These are phyloP conservation scores for Psephotus haematonotus DNA, from an alignment of 2,113 vertebrate genomes.

Conservation along the genomic window DNA sequence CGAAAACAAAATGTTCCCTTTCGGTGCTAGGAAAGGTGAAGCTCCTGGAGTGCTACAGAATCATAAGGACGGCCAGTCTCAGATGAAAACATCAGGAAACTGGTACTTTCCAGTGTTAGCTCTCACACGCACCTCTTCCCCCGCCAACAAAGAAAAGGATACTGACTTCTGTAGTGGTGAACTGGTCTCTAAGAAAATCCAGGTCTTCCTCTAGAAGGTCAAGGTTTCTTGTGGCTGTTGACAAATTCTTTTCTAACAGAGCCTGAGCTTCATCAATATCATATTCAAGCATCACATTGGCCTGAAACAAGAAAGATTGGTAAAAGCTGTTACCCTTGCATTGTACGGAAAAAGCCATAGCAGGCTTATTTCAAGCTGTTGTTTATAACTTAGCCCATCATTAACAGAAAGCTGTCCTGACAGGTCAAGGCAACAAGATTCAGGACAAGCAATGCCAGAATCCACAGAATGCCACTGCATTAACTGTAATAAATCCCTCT, in stretches of 20 bases:
- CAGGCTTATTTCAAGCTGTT: background rate
- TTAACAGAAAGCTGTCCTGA: background rate
- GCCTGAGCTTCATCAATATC: constrained; percentile 95
- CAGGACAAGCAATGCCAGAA: background rate
- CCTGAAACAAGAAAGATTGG: constrained; percentile 70
- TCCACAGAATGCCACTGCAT: background rate
- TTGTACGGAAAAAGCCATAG: background rate
- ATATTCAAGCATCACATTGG: constrained; percentile 99
- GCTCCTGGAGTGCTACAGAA: background rate
- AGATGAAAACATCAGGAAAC: background rate
- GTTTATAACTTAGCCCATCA: accelerated
- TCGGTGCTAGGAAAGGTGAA: background rate
- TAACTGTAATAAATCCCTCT: background rate
- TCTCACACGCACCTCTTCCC: background rate
- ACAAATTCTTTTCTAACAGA: constrained; percentile 93
- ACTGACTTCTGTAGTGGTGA: constrained; percentile 99
- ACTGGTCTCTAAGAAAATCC: constrained; percentile 97
- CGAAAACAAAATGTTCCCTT: accelerated
- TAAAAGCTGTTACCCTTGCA: background rate
- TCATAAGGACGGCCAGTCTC: background rate
- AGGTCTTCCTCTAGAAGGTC: constrained; percentile 94
- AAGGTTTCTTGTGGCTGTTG: constrained; percentile 91
- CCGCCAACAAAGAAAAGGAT: constrained; percentile 82
- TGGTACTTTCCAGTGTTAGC: background rate
- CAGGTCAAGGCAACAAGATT: background rate